A percentile compares a stretch with the other conserved stretches of the same genome.
Conservation (phyloP, 2,797 vertebrate species). For the Natrix natrix region DNA sequence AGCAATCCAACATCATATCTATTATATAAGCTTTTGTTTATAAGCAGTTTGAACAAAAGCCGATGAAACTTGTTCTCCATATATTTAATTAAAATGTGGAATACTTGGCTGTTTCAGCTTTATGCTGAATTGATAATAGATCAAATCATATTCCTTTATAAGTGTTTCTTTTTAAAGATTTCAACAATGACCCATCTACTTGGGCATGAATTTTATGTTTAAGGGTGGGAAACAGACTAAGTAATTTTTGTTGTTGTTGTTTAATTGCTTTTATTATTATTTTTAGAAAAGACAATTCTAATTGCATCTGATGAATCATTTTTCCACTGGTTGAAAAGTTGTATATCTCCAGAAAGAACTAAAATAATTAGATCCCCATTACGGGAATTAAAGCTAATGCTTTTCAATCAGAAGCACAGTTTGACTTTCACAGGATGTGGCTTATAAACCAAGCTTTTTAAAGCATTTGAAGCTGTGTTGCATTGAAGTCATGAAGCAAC, state of each 20-base stretch:
- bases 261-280: slow-evolving; percentile 50
- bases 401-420: slow-evolving; percentile 73
- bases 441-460: slow-evolving; percentile 64
- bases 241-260: slow-evolving; percentile 39
- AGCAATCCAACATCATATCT: not conserved
- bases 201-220: slow-evolving; percentile 58
- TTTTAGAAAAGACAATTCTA: slow-evolving; percentile 32
- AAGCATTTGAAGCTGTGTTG: slow-evolving; percentile 63
- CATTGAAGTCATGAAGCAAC: not conserved
- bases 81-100: slow-evolving; percentile 45
- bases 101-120: slow-evolving; percentile 50
- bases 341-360: slow-evolving; percentile 50
- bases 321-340: slow-evolving; percentile 48
- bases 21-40: not conserved
- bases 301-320: slow-evolving; percentile 66
- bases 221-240: slow-evolving; percentile 23
- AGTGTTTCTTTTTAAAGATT: slow-evolving; percentile 58
- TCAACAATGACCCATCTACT: slow-evolving; percentile 55
- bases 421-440: slow-evolving; percentile 68
- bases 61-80: slow-evolving; percentile 30
- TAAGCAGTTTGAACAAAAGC: not conserved
- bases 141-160: slow-evolving; percentile 59
- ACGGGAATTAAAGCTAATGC: slow-evolving; percentile 65
- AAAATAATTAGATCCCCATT: slow-evolving; percentile 28
- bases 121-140: slow-evolving; percentile 58